Base-by-base conservation (phyloP, 2,888 invertebrate genomes). In the Cataglyphis livida region DNA sequence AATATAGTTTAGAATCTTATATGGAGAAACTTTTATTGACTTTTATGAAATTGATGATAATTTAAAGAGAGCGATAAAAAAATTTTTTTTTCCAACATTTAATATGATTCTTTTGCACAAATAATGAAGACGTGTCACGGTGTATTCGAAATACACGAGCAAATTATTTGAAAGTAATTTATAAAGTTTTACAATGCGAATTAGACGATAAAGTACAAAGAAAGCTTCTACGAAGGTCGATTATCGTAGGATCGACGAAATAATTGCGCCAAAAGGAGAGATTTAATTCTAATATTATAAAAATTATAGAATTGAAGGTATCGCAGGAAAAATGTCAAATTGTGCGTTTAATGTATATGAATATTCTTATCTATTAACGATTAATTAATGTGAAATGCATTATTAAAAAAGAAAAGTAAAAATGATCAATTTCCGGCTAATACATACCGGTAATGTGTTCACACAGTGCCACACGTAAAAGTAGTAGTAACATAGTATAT, bases 31-130 rank as follows among this genome's bases (percentile, higher is more conserved):
- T 35, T 51, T 75, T 75, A 75, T 65, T 25, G 35, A 57, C 12
- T 51, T 48, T 65, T 51, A n/a, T 51, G 35, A 62, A 75, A 68
- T 15, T 51, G 35, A 21, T 25, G 48, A 35, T 75, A 75, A 64
- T 75, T 65, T 25, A 76, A 68, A 54, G 35, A 32, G 28, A 76
- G 84, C 84, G 83, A 75, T 83, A 76, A 51, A 51, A 81, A 84
- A 86, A 85, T 76, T 74, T 78, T 71, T 75, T 48, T 32, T 51
- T 59, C 61, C 62, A 54, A 62, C 5, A 35, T 61, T 74, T 44
- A 15, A 44, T 21, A 41, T 35, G 32, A 21, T 28, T 66, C 51
- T 38, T 62, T 62, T 62, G 64, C 51, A 1, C 35, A 41, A 76
- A 57, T 54, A 76, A 76, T 1, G 51, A 54, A 57, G 48, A 54